Percentiles rank a stretch among this genome's conserved stretches.
phyloP scores from a whole-genome alignment of 2,797 vertebrate species.

The Esox masquinongy region DNA sequence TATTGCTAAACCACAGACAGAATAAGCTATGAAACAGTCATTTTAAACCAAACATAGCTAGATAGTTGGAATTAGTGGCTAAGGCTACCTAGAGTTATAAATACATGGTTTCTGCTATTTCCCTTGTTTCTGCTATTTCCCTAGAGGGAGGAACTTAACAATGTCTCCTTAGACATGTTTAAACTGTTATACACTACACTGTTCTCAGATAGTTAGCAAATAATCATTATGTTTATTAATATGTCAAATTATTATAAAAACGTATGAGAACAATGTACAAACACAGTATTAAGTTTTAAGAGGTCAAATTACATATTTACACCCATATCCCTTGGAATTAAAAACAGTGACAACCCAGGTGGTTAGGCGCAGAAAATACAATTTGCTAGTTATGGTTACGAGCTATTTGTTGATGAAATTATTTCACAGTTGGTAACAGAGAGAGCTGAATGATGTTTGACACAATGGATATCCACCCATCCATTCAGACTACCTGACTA shows the following conservation, averaged over 20 bases:
- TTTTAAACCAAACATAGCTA: too few relatives aligned
- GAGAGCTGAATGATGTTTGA: background rate
- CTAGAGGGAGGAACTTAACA: too few relatives aligned
- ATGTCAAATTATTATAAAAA: background rate
- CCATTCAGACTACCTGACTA: constrained; percentile 3
- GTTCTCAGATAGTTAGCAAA: background rate
- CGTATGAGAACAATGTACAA: background rate
- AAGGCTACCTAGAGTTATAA: too few relatives aligned
- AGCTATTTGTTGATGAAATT: background rate
- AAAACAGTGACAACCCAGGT: background rate
- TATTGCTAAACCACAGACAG: too few relatives aligned
- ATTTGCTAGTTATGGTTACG: background rate
- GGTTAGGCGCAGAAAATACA: background rate
- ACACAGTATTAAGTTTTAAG: background rate
- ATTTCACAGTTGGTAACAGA: background rate
- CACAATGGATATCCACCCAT: background rate
- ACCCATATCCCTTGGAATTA: background rate
- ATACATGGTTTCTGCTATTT: too few relatives aligned
- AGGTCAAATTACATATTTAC: background rate
- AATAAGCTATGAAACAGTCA: too few relatives aligned
- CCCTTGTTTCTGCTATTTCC: too few relatives aligned
- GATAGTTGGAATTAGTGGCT: too few relatives aligned
- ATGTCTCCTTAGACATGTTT: background rate
- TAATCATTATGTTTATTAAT: background rate
- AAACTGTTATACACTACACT: background rate